These are phyloP conservation scores for Rotaria sp. DNA, from an alignment of 2,888 invertebrate species.

Conservation along the genomic window DNA sequence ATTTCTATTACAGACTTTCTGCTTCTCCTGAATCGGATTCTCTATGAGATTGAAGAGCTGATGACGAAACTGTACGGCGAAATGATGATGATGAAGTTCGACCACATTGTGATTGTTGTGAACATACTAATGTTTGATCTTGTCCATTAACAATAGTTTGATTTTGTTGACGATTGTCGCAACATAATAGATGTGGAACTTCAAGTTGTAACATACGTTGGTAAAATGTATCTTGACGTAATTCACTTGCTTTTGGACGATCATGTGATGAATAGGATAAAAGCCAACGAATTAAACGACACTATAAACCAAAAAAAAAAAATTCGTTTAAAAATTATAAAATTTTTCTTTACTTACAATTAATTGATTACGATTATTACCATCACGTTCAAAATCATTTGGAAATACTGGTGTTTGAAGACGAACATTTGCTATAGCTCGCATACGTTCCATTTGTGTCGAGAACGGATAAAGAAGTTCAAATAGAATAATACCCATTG, in stretches of 20 bases:
- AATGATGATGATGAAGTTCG: background rate
- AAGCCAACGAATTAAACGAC: background rate
- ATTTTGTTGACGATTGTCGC: background rate
- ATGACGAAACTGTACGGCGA: background rate
- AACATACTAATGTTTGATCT: background rate
- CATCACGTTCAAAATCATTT: background rate
- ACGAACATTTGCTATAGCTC: background rate
- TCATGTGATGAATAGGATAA: background rate
- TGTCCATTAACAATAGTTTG: background rate
- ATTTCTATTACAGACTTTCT: background rate
- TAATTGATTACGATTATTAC: background rate
- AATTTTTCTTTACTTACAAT: background rate
- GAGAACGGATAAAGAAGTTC: constrained; percentile 80
- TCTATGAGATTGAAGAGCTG: background rate
- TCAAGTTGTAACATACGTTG: background rate
- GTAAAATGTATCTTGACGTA: background rate
- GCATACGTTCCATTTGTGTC: constrained; percentile 76
- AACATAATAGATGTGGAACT: background rate
- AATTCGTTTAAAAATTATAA: background rate
- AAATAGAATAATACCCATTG: constrained; percentile 82
- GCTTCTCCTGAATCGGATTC: background rate
- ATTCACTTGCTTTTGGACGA: constrained; percentile 19
- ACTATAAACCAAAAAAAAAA: background rate
- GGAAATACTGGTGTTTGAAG: background rate
- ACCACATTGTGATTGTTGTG: background rate